A percentile compares a stretch with the other conserved stretches of the same genome.
Evolutionary conservation across 2,888 invertebrate species (phyloP).

Genomic region (Diaperis boleti): DNA sequence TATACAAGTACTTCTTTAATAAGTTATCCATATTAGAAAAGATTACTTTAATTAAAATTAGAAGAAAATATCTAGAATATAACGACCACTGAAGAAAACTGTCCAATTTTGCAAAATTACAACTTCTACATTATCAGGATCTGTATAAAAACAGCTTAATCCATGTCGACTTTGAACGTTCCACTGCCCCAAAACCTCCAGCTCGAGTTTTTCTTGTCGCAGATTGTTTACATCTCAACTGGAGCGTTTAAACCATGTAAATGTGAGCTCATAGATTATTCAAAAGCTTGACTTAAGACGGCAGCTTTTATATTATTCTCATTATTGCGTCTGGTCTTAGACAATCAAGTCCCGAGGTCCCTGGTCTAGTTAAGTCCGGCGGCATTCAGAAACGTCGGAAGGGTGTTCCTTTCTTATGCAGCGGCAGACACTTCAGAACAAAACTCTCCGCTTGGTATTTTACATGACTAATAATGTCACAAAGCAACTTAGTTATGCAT

Average conservation of each 20-base stretch:
- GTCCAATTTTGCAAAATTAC: background rate
- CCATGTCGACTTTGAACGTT: background rate
- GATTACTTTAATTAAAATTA: too few species aligned
- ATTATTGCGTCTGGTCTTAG: constrained; percentile 53
- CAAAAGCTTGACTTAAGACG: constrained; percentile 16
- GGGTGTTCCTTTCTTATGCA: constrained; percentile 38
- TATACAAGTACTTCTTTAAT: too few species aligned
- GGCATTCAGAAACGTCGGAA: constrained; percentile 43
- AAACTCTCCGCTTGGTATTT: constrained; percentile 34
- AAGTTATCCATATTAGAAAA: too few species aligned
- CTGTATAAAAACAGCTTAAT: background rate
- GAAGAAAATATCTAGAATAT: background rate
- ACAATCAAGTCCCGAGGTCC: constrained; percentile 57
- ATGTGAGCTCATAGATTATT: constrained; percentile 16
- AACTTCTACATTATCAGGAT: background rate
- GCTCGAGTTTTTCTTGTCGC: background rate
- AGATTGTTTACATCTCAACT: background rate
- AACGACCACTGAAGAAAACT: background rate
- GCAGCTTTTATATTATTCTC: constrained; percentile 39
- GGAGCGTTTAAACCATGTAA: background rate
- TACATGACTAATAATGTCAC: constrained; percentile 52
- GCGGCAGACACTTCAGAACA: constrained; percentile 24
- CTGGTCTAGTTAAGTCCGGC: constrained; percentile 57
- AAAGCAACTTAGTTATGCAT: constrained; percentile 55
- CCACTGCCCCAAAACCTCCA: too few species aligned